These are phyloP conservation scores for Syrista parreyssii DNA, from an alignment of 2,888 invertebrate genomes.

Conservation along the genomic window DNA sequence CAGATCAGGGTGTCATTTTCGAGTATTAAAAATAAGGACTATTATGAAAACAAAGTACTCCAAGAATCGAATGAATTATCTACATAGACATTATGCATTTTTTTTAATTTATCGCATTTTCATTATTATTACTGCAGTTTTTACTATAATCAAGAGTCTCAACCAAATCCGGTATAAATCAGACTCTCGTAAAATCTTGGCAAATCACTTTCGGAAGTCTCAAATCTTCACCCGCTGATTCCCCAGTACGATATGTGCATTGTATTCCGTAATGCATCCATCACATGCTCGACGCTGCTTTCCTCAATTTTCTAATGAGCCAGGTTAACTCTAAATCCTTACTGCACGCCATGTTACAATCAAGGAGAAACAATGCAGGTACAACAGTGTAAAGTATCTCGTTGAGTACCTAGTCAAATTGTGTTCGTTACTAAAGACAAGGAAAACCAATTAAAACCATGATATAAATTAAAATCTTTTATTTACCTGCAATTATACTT, in stretches of 20 bases:
- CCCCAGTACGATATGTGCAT: background rate
- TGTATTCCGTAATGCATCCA: conserved; percentile 10
- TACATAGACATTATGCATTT: background rate
- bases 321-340: conserved; percentile 28
- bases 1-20: background rate
- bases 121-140: background rate
- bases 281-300: conserved; percentile 9
- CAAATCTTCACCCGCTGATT: background rate
- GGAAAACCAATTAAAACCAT: background rate
- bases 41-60: background rate
- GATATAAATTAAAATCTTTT: background rate
- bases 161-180: background rate
- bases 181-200: background rate
- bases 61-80: background rate
- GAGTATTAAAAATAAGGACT: background rate
- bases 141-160: background rate
- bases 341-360: conserved; percentile 6
- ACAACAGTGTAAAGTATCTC: background rate
- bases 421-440: background rate
- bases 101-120: background rate
- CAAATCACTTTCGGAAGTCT: background rate
- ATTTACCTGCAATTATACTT: background rate
- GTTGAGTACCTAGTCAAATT: background rate
- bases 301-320: conserved; percentile 33
- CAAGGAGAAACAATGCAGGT: background rate